These are phyloP conservation scores for Drosophila athabasca DNA, from an alignment of 1,140 invertebrate genomes.

Conservation along the genomic window DNA sequence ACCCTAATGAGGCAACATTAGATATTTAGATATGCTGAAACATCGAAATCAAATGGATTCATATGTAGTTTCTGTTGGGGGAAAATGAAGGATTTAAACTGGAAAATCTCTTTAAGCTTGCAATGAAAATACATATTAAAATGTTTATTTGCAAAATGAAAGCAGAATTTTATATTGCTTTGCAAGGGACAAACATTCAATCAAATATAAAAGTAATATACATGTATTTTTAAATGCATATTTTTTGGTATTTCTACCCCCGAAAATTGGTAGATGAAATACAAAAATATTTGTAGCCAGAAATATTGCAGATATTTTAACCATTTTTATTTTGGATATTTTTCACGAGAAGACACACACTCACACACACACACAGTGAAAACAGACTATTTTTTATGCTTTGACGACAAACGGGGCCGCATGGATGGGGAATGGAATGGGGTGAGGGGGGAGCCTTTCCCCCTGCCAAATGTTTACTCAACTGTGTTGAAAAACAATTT, in stretches of 20 bases:
- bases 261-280: conserved; percentile 9
- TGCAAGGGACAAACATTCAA: too few relatives aligned
- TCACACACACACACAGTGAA: conserved; percentile 32
- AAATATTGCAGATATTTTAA: conserved; percentile 39
- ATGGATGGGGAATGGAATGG: not conserved
- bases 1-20: conserved; percentile 3
- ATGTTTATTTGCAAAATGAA: too few relatives aligned
- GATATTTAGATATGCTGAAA: not conserved
- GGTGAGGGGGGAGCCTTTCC: too few relatives aligned
- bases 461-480: conserved; percentile 73
- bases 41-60: too few relatives aligned
- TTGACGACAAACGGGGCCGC: not conserved
- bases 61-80: too few relatives aligned
- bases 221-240: not conserved
- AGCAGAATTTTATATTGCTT: too few relatives aligned
- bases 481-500: conserved; percentile 82
- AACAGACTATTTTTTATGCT: conserved; percentile 54
- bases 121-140: too few relatives aligned
- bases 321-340: conserved; percentile 13
- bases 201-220: not conserved
- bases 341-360: conserved; percentile 25
- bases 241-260: not conserved
- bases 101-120: too few relatives aligned
- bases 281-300: conserved; percentile 25
- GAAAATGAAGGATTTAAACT: too few relatives aligned